Conservation (phyloP, 2,888 invertebrate genomes). For the Ophioninae sp. region DNA sequence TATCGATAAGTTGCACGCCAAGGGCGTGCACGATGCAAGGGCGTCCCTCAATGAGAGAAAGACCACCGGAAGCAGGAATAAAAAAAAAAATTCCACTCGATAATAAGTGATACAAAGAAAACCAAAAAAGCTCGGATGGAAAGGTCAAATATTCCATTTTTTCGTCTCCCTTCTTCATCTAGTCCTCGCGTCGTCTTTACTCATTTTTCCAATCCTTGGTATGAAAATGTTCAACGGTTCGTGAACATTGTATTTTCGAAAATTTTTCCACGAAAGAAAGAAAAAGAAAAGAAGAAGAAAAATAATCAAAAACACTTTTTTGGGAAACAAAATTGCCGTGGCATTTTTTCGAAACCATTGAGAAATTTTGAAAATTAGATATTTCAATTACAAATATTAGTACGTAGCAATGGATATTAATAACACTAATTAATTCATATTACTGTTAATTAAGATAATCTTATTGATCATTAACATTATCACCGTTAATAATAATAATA, state of each 20-base stretch:
- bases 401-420: not conserved
- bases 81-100: not conserved
- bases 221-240: not conserved
- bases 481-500: too few species aligned
- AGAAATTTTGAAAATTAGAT: not conserved
- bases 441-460: too few species aligned
- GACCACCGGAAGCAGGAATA: not conserved
- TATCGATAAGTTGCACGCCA: slow-evolving; percentile 24
- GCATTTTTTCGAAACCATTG: not conserved
- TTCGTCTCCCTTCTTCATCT: not conserved
- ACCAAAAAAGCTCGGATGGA: not conserved
- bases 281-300: not conserved
- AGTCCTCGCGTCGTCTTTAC: not conserved
- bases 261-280: not conserved
- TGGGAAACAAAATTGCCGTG: not conserved
- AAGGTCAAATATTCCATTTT: not conserved
- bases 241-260: not conserved
- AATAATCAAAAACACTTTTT: not conserved
- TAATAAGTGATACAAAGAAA: not conserved
- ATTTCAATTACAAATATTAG: not conserved
- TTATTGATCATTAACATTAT: too few species aligned
- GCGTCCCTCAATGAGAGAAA: not conserved
- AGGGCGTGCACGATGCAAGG: not conserved
- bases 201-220: not conserved
- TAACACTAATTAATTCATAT: not conserved